Conservation (phyloP, 2,888 invertebrate genomes). For the Blera fallax region DNA sequence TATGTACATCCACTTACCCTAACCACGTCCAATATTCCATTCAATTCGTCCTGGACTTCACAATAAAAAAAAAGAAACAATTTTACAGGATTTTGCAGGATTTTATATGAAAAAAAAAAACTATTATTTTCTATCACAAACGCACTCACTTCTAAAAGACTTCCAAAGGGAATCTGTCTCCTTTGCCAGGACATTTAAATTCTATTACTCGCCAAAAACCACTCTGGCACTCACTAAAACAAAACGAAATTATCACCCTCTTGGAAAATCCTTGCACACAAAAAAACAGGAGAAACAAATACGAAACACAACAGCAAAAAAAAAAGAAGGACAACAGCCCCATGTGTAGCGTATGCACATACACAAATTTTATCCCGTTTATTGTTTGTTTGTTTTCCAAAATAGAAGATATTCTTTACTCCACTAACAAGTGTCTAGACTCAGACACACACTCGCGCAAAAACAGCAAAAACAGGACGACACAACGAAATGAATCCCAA, state of each 20-base stretch:
- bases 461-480: conserved; percentile 19
- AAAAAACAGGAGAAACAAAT: neutral
- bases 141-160: neutral
- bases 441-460: neutral
- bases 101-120: neutral
- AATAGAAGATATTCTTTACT: conserved; percentile 16
- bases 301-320: neutral
- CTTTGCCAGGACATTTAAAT: neutral
- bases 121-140: no score
- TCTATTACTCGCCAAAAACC: neutral
- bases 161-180: neutral
- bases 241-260: neutral
- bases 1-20: no score
- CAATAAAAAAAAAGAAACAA: neutral
- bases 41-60: neutral
- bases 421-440: conserved; percentile 59
- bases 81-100: no score
- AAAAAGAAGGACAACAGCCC: conserved; percentile 20
- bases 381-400: conserved; percentile 36
- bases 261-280: neutral
- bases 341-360: neutral
- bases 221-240: neutral
- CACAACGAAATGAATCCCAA: neutral
- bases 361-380: neutral
- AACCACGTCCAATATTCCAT: neutral